Evolutionary conservation across 2,113 vertebrate species (phyloP), one percentile per base, ranked within the genome.

Genomic region (Oxyruncus cristatus): DNA sequence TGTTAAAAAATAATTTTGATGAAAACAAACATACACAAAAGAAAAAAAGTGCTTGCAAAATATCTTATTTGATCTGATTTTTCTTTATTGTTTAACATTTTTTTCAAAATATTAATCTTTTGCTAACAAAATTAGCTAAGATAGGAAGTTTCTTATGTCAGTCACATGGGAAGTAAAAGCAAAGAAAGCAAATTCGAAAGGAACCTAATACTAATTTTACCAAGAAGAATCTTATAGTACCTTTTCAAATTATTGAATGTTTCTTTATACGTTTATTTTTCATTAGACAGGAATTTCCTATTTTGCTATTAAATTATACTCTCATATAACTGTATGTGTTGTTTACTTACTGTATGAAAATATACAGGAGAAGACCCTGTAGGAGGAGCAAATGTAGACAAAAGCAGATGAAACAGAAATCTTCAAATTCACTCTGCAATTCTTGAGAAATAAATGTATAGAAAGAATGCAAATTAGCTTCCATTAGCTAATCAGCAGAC

Each of bases 401-500:
- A 76, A 19, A 35, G 15, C 30, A 74, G 22, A 65, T 23, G 27
- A 86, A 93, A 81, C 8, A 77, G 32, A 85, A 74, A 70, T 41
- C 23, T 85, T 2, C 4, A 85, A 55, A 61, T 50, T 87, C 55
- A 49, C 20, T 52, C 12, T 37, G 19, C 32, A 78, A 24, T 59
- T 88, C 59, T 67, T 47, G 41, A 92, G 56, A 95, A 92, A 88
- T 35, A 85, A 55, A 88, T 56, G 18, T 52, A 82, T 33, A 87
- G 10, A 39, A 26, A 30, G 33, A 93, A 85, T 41, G 17, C 22
- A 91, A 93, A 85, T 74, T 85, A 82, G 5, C 2, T 85, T 6
- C n/a, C 44, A 79, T 87, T 95, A 95, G 32, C 50, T 95, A 91
- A 94, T 92, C 49, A 92, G 42, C 37, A 79, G 67, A 35, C 13